These are phyloP conservation scores for Bombylius major DNA, from an alignment of 2,888 invertebrate genomes.

Conservation along the genomic window DNA sequence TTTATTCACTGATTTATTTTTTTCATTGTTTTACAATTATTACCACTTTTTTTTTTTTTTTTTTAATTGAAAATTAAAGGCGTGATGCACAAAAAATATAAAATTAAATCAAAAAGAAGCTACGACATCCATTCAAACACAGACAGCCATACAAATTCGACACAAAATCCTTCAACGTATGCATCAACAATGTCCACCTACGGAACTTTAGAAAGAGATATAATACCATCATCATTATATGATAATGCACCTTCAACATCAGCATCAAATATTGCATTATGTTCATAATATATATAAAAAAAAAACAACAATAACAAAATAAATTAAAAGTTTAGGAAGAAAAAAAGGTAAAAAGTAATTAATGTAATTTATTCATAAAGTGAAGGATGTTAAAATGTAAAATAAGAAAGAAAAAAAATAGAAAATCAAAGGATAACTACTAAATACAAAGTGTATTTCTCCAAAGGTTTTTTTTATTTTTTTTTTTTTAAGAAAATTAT, in stretches of 20 bases:
- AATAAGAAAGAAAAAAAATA: no score
- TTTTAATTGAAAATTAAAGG: slow-evolving; percentile 24
- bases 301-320: no score
- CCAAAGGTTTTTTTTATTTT: no score
- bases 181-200: slow-evolving; percentile 24
- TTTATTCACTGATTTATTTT: not conserved
- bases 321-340: no score
- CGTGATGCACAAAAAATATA: slow-evolving; percentile 42
- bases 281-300: slow-evolving; percentile 1
- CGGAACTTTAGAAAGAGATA: slow-evolving; percentile 23
- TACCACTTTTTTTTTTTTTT: slow-evolving; percentile 11
- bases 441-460: no score
- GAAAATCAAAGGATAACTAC: no score
- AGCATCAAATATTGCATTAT: slow-evolving; percentile 8
- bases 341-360: no score
- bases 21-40: not conserved
- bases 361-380: no score
- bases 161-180: slow-evolving; percentile 22
- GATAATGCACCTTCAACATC: slow-evolving; percentile 7
- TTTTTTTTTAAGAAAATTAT: no score
- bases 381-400: no score
- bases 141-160: slow-evolving; percentile 18
- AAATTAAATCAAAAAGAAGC: slow-evolving; percentile 8
- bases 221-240: not conserved
- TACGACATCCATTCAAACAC: slow-evolving; percentile 21